A percentile compares a stretch with the other conserved stretches of the same genome.
phyloP scores from a whole-genome alignment of 2,797 vertebrate genomes.

The Platalea minor region DNA sequence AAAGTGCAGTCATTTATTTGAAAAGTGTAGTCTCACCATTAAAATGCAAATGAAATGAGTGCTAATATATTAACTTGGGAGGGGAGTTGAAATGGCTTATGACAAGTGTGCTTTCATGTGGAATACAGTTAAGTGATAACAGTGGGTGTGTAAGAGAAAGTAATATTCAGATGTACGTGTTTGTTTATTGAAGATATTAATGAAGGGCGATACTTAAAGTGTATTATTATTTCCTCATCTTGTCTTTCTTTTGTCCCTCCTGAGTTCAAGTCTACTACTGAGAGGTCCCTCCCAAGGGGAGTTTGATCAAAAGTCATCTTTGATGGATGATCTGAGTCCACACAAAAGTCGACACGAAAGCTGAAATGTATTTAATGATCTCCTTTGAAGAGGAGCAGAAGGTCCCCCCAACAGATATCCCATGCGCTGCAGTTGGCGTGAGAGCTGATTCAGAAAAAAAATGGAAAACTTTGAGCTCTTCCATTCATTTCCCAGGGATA shows the following conservation, averaged over 20 bases:
- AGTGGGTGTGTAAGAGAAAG: slow-evolving; percentile 11
- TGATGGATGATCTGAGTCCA: slow-evolving; percentile 35
- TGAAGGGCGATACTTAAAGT: slow-evolving; percentile 14
- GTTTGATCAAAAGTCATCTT: slow-evolving; percentile 46
- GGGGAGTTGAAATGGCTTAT: slow-evolving; percentile 62
- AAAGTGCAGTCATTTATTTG: slow-evolving; percentile 66
- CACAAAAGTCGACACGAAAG: not conserved
- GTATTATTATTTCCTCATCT: slow-evolving; percentile 22
- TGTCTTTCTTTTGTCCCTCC: slow-evolving; percentile 37
- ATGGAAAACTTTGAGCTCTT: not conserved
- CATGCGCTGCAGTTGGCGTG: not conserved
- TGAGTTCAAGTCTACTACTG: not conserved
- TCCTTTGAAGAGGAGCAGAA: slow-evolving; percentile 27
- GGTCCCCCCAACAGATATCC: not conserved
- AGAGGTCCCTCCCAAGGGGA: slow-evolving; percentile 12
- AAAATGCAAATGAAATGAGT: slow-evolving; percentile 75
- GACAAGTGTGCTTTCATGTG: slow-evolving; percentile 69
- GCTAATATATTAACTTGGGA: slow-evolving; percentile 69
- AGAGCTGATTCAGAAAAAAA: not conserved
- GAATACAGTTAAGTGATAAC: slow-evolving; percentile 63
- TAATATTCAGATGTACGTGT: not conserved
- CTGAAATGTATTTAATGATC: not conserved
- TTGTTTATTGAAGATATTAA: slow-evolving; percentile 71
- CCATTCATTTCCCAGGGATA: not conserved
- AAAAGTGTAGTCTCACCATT: slow-evolving; percentile 68